These are phyloP conservation scores for Rhinichthys osculus DNA, from an alignment of 2,797 vertebrate genomes.

Conservation along the genomic window DNA sequence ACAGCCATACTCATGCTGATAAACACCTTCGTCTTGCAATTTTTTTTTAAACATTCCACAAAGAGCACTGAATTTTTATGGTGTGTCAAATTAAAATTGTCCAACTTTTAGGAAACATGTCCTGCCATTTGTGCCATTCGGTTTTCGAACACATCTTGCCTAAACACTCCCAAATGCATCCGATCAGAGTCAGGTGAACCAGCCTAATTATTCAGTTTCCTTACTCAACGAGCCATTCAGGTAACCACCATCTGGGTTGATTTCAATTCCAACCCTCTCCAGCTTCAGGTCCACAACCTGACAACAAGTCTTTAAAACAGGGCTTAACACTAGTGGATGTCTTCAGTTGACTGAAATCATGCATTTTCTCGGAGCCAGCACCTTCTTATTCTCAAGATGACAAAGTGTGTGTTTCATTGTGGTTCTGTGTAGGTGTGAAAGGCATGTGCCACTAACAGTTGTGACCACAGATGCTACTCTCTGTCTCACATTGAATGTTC, in stretches of 20 bases:
- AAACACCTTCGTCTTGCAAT: neutral
- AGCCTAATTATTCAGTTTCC: neutral
- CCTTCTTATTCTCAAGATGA: slow-evolving; percentile 26
- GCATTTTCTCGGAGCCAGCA: neutral
- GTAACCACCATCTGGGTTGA: neutral
- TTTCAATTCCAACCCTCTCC: neutral
- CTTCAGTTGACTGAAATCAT: slow-evolving; percentile 34
- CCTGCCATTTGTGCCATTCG: neutral
- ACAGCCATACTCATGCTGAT: neutral
- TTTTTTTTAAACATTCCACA: neutral
- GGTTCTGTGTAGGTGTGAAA: slow-evolving; percentile 33
- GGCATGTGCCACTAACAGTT: slow-evolving; percentile 34
- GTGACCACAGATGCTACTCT: slow-evolving; percentile 49
- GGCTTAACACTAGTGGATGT: neutral
- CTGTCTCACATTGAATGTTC: slow-evolving; percentile 64
- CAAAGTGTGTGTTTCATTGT: slow-evolving; percentile 30
- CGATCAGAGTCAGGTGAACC: neutral
- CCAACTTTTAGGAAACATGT: neutral
- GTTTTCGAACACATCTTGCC: neutral
- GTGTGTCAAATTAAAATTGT: neutral
- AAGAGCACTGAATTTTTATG: neutral
- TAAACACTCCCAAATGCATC: neutral
- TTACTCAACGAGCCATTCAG: neutral
- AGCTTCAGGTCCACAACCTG: neutral
- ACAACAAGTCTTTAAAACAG: neutral